These are phyloP conservation scores for Heterochromis multidens DNA, from an alignment of 2,113 vertebrate genomes.

Conservation along the genomic window DNA sequence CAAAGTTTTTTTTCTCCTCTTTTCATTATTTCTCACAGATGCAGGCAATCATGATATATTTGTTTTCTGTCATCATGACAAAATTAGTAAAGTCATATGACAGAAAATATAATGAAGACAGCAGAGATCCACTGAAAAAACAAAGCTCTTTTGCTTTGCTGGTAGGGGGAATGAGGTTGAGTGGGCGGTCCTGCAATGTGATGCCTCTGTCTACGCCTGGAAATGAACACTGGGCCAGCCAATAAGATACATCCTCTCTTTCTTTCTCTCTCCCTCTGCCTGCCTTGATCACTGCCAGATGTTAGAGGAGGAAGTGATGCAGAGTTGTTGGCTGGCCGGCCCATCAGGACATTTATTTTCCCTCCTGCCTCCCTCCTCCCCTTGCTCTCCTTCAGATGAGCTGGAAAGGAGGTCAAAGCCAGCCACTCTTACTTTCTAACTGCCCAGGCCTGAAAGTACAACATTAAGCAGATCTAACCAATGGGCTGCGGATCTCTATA, in stretches of 20 bases:
- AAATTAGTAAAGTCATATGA: not conserved
- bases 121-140: not conserved
- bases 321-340: constrained; percentile 62
- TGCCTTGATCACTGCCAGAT: constrained; percentile 76
- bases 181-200: constrained; percentile 40
- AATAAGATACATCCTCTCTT: constrained; percentile 33
- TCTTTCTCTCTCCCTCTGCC: constrained; percentile 14
- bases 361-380: constrained; percentile 24
- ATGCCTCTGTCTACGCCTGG: constrained; percentile 27
- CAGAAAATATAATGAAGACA: not conserved
- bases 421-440: constrained; percentile 52
- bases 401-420: constrained; percentile 71
- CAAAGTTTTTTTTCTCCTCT: not conserved
- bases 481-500: not conserved
- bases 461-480: constrained; percentile 22
- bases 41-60: not conserved
- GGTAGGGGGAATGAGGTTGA: constrained; percentile 17
- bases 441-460: constrained; percentile 5
- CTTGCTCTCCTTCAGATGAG: constrained; percentile 36
- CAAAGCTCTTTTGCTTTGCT: constrained; percentile 15
- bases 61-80: not conserved
- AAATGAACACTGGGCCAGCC: constrained; percentile 25
- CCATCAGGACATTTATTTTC: constrained; percentile 54
- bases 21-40: not conserved
- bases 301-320: constrained; percentile 75